phyloP scores from a whole-genome alignment of 2,797 vertebrate genomes.

The Microchirus variegatus region DNA sequence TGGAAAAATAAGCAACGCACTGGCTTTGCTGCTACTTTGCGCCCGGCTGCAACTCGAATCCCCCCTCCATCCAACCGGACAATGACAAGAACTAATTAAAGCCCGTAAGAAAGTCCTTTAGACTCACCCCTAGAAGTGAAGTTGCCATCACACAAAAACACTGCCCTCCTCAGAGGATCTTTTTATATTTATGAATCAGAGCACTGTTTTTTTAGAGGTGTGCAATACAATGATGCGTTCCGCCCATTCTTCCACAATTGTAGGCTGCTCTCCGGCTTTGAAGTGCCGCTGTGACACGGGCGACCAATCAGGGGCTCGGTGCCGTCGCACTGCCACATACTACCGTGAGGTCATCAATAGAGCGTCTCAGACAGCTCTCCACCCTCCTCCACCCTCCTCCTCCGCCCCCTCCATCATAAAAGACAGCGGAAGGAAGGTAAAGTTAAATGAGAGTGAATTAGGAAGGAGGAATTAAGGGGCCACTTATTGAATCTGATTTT shows the following conservation, averaged over 20 bases:
- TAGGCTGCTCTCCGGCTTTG: conserved; percentile 98
- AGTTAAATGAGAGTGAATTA: conserved; percentile 80
- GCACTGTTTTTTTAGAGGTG: conserved; percentile 99
- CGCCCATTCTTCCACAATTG: conserved; percentile 99
- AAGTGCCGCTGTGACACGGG: conserved; percentile 96
- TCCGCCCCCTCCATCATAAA: conserved; percentile 75
- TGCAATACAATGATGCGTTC: conserved; percentile 99
- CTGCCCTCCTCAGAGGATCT: conserved; percentile 99
- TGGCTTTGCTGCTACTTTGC: conserved; percentile 86
- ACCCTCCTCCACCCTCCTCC: conserved; percentile 46
- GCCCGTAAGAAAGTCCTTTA: conserved; percentile 91
- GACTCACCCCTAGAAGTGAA: conserved; percentile 99
- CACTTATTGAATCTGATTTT: conserved; percentile 68
- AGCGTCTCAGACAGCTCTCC: conserved; percentile 75
- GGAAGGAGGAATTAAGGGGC: conserved; percentile 77
- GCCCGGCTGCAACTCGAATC: conserved; percentile 90
- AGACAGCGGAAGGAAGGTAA: conserved; percentile 81
- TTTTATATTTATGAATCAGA: conserved; percentile 99
- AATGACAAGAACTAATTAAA: conserved; percentile 94
- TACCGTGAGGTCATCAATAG: conserved; percentile 91
- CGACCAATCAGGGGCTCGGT: conserved; percentile 92
- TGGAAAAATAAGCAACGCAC: conserved; percentile 85
- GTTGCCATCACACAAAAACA: conserved; percentile 99
- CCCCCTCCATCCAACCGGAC: conserved; percentile 83
- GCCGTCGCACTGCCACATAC: conserved; percentile 84